A percentile compares a stretch with the other conserved stretches of the same genome.
Conservation (phyloP, 2,797 vertebrate genomes). For the Bufotes viridis region DNA sequence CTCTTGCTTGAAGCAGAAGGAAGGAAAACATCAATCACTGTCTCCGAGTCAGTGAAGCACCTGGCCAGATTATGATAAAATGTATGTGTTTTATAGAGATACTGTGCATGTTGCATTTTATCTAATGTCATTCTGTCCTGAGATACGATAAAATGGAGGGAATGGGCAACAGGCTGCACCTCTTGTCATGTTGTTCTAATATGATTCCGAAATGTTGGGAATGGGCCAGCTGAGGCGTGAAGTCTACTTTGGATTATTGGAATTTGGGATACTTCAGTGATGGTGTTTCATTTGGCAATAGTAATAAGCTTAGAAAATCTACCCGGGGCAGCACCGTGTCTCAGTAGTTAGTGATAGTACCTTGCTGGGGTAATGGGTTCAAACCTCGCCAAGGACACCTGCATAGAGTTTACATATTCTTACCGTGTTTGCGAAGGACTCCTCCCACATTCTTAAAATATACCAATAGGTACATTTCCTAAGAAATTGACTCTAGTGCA, state of each 20-base stretch:
- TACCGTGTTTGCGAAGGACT: too few relatives aligned
- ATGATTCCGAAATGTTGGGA: background rate
- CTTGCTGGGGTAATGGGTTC: too few relatives aligned
- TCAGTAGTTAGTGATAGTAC: too few relatives aligned
- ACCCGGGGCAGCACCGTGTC: too few relatives aligned
- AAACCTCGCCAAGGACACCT: too few relatives aligned
- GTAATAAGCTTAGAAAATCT: background rate
- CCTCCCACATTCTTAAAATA: too few relatives aligned
- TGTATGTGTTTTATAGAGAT: slow-evolving; percentile 15
- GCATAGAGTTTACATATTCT: too few relatives aligned
- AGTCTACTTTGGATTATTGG: background rate
- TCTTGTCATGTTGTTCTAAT: background rate
- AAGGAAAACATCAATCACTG: slow-evolving; percentile 51
- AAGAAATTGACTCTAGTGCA: too few relatives aligned
- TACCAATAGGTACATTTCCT: too few relatives aligned
- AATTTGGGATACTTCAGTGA: background rate
- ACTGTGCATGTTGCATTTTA: slow-evolving; percentile 28
- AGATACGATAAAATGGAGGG: background rate
- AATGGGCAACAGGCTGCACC: background rate
- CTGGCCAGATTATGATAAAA: slow-evolving; percentile 25
- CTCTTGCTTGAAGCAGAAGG: slow-evolving; percentile 35
- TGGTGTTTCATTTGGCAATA: background rate
- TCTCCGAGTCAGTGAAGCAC: slow-evolving; percentile 35
- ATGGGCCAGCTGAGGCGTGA: too few relatives aligned
- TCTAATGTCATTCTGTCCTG: slow-evolving; percentile 13